Conservation (phyloP, 2,888 invertebrate species). For the Hyles lineata region DNA sequence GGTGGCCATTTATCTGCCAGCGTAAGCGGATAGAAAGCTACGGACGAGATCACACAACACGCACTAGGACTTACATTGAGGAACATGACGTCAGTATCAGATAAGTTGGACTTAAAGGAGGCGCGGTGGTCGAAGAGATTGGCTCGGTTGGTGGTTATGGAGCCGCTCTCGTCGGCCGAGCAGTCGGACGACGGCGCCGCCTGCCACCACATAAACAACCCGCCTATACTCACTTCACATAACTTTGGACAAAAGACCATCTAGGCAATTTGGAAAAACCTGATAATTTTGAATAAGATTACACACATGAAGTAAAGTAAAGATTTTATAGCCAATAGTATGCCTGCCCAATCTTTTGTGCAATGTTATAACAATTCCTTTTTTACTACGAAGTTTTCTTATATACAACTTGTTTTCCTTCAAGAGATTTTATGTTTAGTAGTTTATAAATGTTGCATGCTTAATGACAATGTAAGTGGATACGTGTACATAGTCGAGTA, state of each 20-base stretch:
- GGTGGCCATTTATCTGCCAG: slow-evolving; percentile 48
- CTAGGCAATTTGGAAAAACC: not conserved
- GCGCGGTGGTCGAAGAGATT: slow-evolving; percentile 90
- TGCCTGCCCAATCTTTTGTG: slow-evolving; percentile 24
- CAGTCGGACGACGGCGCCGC: slow-evolving; percentile 87
- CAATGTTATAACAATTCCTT: slow-evolving; percentile 26
- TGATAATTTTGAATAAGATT: not conserved
- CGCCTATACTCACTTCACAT: slow-evolving; percentile 44
- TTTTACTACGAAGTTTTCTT: not conserved
- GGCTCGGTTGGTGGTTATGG: slow-evolving; percentile 91
- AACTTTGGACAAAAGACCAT: slow-evolving; percentile 33
- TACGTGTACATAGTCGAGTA: slow-evolving; percentile 3
- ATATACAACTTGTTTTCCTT: not conserved
- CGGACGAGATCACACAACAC: slow-evolving; percentile 52
- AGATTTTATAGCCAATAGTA: not conserved
- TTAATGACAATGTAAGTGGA: too few species aligned
- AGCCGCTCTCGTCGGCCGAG: slow-evolving; percentile 88
- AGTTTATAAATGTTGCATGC: too few species aligned
- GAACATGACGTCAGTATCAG: slow-evolving; percentile 96
- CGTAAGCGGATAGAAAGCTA: slow-evolving; percentile 51
- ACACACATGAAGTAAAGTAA: not conserved
- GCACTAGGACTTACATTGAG: slow-evolving; percentile 90
- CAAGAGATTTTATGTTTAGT: not conserved
- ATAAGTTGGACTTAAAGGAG: slow-evolving; percentile 95
- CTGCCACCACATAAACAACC: slow-evolving; percentile 75